Evolutionary conservation across 37 sponge, comb jelly and placozoan genomes (phyloP).

Genomic region (Spongia lamella): DNA sequence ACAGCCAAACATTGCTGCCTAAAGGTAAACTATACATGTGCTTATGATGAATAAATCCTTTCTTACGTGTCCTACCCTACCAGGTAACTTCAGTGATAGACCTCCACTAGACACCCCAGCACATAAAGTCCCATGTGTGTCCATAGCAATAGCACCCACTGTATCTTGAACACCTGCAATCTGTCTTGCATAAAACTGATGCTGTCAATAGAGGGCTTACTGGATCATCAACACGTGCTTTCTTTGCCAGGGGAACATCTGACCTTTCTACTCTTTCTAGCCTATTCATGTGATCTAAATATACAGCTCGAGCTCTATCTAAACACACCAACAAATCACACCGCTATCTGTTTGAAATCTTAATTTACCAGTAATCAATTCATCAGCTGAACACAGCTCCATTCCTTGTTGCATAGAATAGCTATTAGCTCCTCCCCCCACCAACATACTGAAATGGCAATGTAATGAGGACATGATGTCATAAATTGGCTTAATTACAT

Average conservation of each 20-base stretch:
- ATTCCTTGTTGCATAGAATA: constrained; percentile 61
- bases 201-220: background rate
- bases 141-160: constrained; percentile 74
- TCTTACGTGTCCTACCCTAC: constrained; percentile 69
- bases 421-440: constrained; percentile 52
- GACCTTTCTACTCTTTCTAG: constrained; percentile 20
- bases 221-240: background rate
- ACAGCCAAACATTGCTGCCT: constrained; percentile 77
- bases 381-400: constrained; percentile 50
- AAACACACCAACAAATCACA: background rate
- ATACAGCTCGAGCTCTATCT: constrained; percentile 55
- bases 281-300: constrained; percentile 62
- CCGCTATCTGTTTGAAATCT: background rate
- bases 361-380: constrained; percentile 55
- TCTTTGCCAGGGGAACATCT: background rate
- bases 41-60: background rate
- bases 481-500: constrained; percentile 34
- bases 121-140: constrained; percentile 41
- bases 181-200: background rate
- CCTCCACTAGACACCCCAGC: constrained; percentile 81
- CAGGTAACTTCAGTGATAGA: constrained; percentile 76
- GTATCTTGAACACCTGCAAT: constrained; percentile 48
- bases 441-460: constrained; percentile 40
- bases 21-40: background rate
- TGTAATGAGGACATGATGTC: background rate